Percentiles rank a stretch among this genome's conserved stretches.
These are phyloP conservation scores for Rhinophrynus dorsalis DNA, from an alignment of 2,797 vertebrate species.

Conservation along the genomic window DNA sequence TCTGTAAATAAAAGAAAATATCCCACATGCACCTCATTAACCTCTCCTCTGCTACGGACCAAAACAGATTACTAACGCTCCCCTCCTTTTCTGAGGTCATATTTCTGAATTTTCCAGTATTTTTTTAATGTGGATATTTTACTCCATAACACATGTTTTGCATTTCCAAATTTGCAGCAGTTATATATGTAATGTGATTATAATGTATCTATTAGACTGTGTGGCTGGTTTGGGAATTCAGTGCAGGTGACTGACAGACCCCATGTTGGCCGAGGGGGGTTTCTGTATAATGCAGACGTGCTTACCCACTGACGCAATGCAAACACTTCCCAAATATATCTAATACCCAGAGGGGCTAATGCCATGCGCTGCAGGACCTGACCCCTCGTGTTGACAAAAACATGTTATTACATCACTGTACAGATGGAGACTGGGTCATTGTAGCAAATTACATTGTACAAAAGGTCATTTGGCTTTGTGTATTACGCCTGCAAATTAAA, in stretches of 20 bases:
- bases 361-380: not conserved
- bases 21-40: not conserved
- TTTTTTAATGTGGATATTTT: slow-evolving; percentile 13
- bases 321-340: not conserved
- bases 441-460: no score
- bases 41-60: not conserved
- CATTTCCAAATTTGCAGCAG: slow-evolving; percentile 19
- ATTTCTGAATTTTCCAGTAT: slow-evolving; percentile 16
- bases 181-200: slow-evolving; percentile 26
- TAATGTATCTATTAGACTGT: slow-evolving; percentile 26
- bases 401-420: no score
- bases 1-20: no score
- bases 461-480: no score
- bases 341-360: not conserved
- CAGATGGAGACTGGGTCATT: no score
- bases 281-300: not conserved
- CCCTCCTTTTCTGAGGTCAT: not conserved
- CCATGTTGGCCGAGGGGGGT: not conserved
- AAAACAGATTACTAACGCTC: slow-evolving; percentile 22
- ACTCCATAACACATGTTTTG: slow-evolving; percentile 21
- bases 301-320: slow-evolving; percentile 1
- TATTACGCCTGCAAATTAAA: no score
- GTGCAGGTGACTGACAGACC: slow-evolving; percentile 26
- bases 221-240: slow-evolving; percentile 21
- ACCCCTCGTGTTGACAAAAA: no score